phyloP scores from a whole-genome alignment of 2,113 vertebrate genomes.

The Cynopterus brachyotis region DNA sequence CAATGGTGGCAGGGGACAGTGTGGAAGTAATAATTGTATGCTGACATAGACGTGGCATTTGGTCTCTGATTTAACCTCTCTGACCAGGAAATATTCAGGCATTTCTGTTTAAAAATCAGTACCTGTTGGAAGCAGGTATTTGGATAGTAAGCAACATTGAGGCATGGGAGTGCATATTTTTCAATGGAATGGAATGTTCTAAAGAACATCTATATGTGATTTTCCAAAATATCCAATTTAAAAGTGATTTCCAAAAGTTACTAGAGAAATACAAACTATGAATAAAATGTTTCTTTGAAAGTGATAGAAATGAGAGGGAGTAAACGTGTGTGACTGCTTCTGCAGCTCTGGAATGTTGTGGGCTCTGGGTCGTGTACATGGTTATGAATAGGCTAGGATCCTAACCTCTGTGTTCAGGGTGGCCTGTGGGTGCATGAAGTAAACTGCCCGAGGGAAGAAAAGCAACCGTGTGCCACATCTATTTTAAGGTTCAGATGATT shows the following conservation, averaged over 20 bases:
- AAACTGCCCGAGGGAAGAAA: not conserved
- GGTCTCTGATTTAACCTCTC: not conserved
- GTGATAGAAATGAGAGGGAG: not conserved
- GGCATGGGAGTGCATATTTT: not conserved
- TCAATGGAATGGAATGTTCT: not conserved
- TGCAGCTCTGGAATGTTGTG: not conserved
- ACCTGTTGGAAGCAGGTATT: not conserved
- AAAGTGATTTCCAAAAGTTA: conserved; percentile 14
- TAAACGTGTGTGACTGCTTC: not conserved
- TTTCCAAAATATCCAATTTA: not conserved
- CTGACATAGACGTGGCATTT: not conserved
- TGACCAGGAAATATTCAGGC: conserved; percentile 39
- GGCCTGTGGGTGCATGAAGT: fast-evolving
- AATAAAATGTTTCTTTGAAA: conserved; percentile 1
- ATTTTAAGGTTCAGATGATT: not conserved
- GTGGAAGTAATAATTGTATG: not conserved
- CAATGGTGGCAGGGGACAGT: fast-evolving
- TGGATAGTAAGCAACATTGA: not conserved
- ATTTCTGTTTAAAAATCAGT: not conserved
- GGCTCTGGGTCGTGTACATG: fast-evolving
- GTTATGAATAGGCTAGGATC: not conserved
- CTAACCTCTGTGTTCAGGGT: fast-evolving
- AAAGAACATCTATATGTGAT: not conserved
- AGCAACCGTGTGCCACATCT: fast-evolving
- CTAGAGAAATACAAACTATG: not conserved